A percentile compares a stretch with the other conserved stretches of the same genome.
Conservation (phyloP, 2,888 invertebrate species). For the Idaea straminata region DNA sequence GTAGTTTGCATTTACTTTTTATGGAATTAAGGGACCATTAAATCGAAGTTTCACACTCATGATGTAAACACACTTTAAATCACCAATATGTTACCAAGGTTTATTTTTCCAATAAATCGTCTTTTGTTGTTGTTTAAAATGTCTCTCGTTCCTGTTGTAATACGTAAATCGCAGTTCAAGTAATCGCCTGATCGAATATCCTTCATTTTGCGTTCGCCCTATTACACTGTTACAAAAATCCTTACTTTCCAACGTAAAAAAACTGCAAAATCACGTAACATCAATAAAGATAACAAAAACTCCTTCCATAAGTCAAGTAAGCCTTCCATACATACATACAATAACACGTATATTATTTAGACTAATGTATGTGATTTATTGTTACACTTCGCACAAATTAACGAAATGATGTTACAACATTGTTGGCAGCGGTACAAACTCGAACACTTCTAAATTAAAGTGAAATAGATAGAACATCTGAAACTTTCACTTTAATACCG, state of each 20-base stretch:
- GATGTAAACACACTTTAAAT: too few species aligned
- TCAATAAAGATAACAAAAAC: background rate
- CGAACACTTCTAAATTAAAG: background rate
- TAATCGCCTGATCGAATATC: background rate
- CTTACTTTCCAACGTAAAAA: background rate
- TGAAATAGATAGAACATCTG: background rate
- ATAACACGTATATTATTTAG: background rate
- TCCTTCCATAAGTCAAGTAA: too few species aligned
- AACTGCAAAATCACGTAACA: background rate
- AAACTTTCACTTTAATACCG: too few species aligned
- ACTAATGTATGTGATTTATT: background rate
- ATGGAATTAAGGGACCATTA: too few species aligned
- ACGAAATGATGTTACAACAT: background rate
- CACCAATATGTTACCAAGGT: too few species aligned
- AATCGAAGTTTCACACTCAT: too few species aligned
- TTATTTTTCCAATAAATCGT: too few species aligned
- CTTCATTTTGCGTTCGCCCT: too few species aligned
- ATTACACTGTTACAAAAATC: background rate
- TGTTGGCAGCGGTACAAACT: background rate
- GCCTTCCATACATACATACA: background rate
- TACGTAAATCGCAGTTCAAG: too few species aligned
- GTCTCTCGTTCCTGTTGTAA: too few species aligned
- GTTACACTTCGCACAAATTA: constrained; percentile 1
- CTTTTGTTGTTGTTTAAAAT: too few species aligned
- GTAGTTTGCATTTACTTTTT: too few species aligned